Conservation (phyloP, 2,888 invertebrate species). For the Drosophila villosipedis region DNA sequence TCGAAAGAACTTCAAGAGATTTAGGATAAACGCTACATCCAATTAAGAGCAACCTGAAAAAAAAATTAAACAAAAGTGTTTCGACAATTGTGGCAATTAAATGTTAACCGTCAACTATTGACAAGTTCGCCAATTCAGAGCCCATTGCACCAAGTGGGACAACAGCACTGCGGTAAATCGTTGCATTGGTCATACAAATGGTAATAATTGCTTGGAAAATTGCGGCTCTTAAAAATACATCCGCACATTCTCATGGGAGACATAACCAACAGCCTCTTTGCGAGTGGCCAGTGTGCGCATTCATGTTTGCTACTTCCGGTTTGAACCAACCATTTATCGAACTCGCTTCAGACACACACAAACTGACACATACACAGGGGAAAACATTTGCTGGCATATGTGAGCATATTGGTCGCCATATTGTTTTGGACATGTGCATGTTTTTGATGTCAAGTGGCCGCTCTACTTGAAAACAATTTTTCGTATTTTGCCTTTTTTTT, state of each 20-base stretch:
- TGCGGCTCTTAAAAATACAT: conserved; percentile 74
- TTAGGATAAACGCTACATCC: not conserved
- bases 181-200: conserved; percentile 61
- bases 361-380: not conserved
- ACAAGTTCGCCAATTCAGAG: conserved; percentile 32
- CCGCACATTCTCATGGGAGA: conserved; percentile 47
- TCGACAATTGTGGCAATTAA: conserved; percentile 19
- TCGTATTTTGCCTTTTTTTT: conserved; percentile 16
- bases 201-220: conserved; percentile 76
- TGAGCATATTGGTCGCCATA: conserved; percentile 54
- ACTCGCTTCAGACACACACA: not conserved
- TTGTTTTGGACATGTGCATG: conserved; percentile 76
- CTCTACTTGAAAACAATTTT: conserved; percentile 41
- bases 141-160: not conserved
- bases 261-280: conserved; percentile 36
- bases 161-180: conserved; percentile 19
- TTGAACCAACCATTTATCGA: conserved; percentile 28
- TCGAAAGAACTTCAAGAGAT: not conserved
- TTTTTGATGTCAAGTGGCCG: conserved; percentile 56
- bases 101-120: conserved; percentile 39
- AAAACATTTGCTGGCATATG: conserved; percentile 17
- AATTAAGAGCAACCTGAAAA: not conserved
- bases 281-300: conserved; percentile 5
- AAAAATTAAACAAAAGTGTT: conserved; percentile 4
- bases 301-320: conserved; percentile 50